phyloP scores from a whole-genome alignment of 2,888 invertebrate genomes.

The Zele albiditarsus region DNA sequence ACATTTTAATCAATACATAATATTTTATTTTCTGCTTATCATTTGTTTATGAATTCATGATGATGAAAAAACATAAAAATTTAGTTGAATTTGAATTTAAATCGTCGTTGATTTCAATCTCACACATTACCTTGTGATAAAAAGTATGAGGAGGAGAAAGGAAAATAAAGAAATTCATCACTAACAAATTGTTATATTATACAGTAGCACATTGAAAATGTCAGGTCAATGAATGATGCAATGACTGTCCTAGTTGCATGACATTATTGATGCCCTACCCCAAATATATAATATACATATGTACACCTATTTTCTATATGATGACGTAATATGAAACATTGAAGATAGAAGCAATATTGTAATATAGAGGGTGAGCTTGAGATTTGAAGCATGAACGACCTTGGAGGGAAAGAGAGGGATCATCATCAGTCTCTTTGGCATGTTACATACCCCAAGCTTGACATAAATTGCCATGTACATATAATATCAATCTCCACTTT shows the following conservation, averaged over 20 bases:
- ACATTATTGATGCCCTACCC: slow-evolving; percentile 35
- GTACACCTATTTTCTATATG: background rate
- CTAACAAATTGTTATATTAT: slow-evolving; percentile 45
- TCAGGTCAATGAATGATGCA: slow-evolving; percentile 50
- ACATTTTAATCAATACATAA: no score
- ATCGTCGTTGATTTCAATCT: no score
- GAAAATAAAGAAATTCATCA: slow-evolving; percentile 21
- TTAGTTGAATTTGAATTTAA: no score
- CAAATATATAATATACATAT: background rate
- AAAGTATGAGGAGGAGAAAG: background rate
- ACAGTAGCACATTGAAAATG: slow-evolving; percentile 44
- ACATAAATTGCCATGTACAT: no score
- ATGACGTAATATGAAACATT: background rate
- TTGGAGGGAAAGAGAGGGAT: background rate
- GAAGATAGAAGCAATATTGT: background rate
- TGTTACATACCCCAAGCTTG: no score
- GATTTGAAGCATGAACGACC: background rate
- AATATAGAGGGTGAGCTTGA: background rate
- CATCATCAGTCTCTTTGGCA: background rate
- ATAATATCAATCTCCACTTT: no score
- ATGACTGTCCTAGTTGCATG: slow-evolving; percentile 49
- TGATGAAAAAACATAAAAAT: no score
- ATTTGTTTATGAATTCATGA: no score
- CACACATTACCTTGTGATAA: background rate
- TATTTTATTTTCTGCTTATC: no score